Conservation (phyloP, 2,888 invertebrate genomes). For the Drosophila niveifrons region DNA sequence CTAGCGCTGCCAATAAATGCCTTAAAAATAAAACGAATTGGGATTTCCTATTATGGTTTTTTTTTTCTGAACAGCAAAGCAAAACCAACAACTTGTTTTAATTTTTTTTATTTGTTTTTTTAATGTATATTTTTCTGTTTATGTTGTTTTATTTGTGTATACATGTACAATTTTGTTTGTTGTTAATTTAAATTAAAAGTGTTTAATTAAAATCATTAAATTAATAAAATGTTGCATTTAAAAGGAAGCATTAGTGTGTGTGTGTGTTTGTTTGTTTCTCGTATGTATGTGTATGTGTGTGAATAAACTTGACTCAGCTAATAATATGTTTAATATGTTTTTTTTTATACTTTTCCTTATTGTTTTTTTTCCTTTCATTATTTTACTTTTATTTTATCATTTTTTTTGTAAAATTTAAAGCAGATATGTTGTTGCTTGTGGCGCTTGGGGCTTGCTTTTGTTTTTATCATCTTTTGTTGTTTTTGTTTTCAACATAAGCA, state of each 20-base stretch:
- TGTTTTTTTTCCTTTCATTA: slow-evolving; percentile 22
- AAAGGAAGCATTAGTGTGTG: slow-evolving; percentile 78
- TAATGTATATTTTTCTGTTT: slow-evolving; percentile 49
- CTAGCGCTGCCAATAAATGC: slow-evolving; percentile 44
- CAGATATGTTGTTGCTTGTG: slow-evolving; percentile 82
- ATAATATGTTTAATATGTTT: slow-evolving; percentile 45
- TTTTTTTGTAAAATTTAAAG: slow-evolving; percentile 70
- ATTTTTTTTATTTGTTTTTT: slow-evolving; percentile 29
- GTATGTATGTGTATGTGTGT: slow-evolving; percentile 30
- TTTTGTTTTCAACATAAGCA: slow-evolving; percentile 75
- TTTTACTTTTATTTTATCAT: slow-evolving; percentile 20
- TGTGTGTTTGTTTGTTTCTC: slow-evolving; percentile 35
- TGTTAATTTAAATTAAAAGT: slow-evolving; percentile 66
- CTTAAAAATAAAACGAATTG: slow-evolving; percentile 31
- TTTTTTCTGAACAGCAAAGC: slow-evolving; percentile 21
- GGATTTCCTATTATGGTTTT: neutral
- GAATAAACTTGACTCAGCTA: slow-evolving; percentile 68
- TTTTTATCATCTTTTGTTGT: slow-evolving; percentile 38
- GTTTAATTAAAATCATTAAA: slow-evolving; percentile 64
- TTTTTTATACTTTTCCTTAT: slow-evolving; percentile 21
- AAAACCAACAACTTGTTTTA: slow-evolving; percentile 41
- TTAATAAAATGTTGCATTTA: slow-evolving; percentile 78
- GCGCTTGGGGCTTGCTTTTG: slow-evolving; percentile 67
- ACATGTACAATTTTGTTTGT: slow-evolving; percentile 66
- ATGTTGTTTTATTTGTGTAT: slow-evolving; percentile 72